Percentiles rank a stretch among this genome's conserved stretches.
Conservation (phyloP, 2,113 vertebrate genomes). For the Hyla sarda region DNA sequence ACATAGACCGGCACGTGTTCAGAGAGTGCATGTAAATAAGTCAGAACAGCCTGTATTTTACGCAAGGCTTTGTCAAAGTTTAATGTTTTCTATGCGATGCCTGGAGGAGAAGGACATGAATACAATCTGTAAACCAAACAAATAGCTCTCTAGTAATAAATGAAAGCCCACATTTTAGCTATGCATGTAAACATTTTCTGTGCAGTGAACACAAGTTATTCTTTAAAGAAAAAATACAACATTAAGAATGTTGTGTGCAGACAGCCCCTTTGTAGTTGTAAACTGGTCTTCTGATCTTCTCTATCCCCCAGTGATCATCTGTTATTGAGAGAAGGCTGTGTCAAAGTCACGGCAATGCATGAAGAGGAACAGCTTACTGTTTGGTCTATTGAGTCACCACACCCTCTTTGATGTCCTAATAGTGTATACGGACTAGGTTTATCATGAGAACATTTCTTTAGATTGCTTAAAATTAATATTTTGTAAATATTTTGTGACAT, state of each 20-base stretch:
- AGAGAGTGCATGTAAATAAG: background rate
- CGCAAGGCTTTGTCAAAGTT: background rate
- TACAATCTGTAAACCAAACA: background rate
- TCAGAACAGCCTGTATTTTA: background rate
- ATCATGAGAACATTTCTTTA: too few relatives aligned
- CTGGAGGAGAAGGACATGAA: background rate
- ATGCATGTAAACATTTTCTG: background rate
- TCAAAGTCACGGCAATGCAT: background rate
- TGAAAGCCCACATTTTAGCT: background rate
- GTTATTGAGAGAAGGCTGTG: background rate
- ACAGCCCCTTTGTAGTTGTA: background rate
- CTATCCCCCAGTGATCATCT: background rate
- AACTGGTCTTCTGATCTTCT: background rate
- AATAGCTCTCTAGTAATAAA: background rate
- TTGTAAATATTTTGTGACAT: too few relatives aligned
- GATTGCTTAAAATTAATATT: too few relatives aligned
- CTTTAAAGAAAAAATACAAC: background rate
- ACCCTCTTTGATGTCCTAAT: too few relatives aligned
- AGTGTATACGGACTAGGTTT: too few relatives aligned
- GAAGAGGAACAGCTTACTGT: background rate
- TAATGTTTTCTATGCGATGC: background rate
- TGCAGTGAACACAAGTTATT: background rate
- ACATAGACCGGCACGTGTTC: background rate
- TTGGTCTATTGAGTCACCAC: background rate
- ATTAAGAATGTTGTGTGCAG: background rate